Base-by-base conservation (phyloP, 2,797 vertebrate species). In the Spea hammondii region DNA sequence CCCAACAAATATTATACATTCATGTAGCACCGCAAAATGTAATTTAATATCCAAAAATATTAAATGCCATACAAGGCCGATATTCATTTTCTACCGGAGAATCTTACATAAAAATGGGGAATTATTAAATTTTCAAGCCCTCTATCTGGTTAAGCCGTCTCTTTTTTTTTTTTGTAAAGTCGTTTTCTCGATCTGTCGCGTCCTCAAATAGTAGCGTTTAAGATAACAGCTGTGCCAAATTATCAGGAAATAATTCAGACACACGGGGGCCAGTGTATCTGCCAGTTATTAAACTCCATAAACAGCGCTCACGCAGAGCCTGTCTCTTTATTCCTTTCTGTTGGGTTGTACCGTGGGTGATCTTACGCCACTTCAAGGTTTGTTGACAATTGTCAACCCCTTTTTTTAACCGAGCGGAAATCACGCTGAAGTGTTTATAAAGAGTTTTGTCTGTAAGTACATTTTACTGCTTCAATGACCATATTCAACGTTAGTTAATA, bases 141-240 rank as follows among this genome's bases (percentile, higher is more conserved):
- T 67, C 3, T 65, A 10, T 82, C 74, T 77, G 57, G 65, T 77
- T 77, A 82, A 73, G 70, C 60, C 54, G 74, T 64, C 49, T 77
- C 14, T 55, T 68, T 51, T 47, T 73, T 65, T 70, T 79, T 74
- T 66, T 65, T 73, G 59, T 73, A 59, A 73, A 82, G 69, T 74
- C 57, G 72, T 77, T 72, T 72, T 49, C 14, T 64, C 32, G 74
- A 69, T 72, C 65, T 57, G 5, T 57, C 47, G 4, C 14, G 47
- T 65, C 79, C 69, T 73, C 69, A 77, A 72, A 72, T 72, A 72
- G 79, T 55, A 72, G 54, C 74, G 60, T 73, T 69, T 71, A 72
- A 69, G 51, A 54, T 73, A 77, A 73, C 79, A 82, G 79, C 79
- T 82, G 79, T 77, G 79, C 70, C 74, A 77, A 77, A 82, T 82